A percentile compares a stretch with the other conserved stretches of the same genome.
phyloP scores from a whole-genome alignment of 2,888 invertebrate genomes.

The Lamellibrachia satsuma region DNA sequence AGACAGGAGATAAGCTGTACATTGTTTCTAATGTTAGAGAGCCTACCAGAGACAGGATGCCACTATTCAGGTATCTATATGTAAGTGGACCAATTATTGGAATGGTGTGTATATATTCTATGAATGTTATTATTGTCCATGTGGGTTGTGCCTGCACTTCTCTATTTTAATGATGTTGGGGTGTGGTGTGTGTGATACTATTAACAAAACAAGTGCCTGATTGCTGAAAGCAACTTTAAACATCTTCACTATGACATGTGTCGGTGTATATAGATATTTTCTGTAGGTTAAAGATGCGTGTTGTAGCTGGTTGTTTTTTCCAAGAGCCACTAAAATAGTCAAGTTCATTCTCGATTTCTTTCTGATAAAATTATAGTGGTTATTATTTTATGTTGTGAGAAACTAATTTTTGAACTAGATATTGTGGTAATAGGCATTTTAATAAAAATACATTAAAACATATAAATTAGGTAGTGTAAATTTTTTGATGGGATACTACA shows the following conservation, averaged over 20 bases:
- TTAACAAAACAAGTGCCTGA: neutral
- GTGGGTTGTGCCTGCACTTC: neutral
- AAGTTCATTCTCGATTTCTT: neutral
- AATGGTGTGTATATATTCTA: neutral
- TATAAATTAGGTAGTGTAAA: no score
- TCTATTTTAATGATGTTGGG: neutral
- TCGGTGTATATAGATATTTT: neutral
- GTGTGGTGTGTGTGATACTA: neutral
- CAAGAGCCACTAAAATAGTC: neutral
- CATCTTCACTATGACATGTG: neutral
- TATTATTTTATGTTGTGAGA: neutral
- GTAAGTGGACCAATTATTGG: neutral
- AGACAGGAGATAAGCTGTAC: neutral
- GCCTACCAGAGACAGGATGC: neutral
- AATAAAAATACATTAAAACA: neutral
- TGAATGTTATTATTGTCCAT: neutral
- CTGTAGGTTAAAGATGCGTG: neutral
- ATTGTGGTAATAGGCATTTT: slow-evolving; percentile 9
- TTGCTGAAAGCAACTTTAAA: slow-evolving; percentile 5
- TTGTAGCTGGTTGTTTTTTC: neutral
- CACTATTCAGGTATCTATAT: neutral
- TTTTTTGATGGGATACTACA: no score
- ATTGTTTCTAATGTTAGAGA: neutral
- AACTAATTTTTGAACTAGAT: neutral
- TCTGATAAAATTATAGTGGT: neutral